Base-by-base conservation (phyloP, 2,797 vertebrate species). In the Synanceia verrucosa region DNA sequence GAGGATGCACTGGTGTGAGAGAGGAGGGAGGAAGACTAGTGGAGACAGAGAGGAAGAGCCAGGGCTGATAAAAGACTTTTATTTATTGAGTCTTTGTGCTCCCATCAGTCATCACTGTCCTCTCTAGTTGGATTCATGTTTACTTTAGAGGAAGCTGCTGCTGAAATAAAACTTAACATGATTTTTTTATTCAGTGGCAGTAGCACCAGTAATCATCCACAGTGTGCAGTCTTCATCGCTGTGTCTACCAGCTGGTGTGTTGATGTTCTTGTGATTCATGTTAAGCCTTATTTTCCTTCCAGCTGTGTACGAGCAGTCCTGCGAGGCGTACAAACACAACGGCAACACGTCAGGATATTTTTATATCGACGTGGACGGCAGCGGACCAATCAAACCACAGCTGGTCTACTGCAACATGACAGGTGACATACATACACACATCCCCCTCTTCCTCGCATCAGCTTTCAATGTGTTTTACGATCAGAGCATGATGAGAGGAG, bases 321-420 rank as follows among this genome's bases (percentile, higher is more conserved):
- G 94, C 13, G 94, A 95, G 75, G 93, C 92, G 2, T 93, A 94
- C 86, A 91, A 92, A 77, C 93, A 94, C 61, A 86, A 70, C 51
- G 93, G 92, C 61, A 90, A 91, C 67, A 70, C 88, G 9, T 94
- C 94, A 0, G 94, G 93, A 24, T 87, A 84, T 55, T 94, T 92
- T 65, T 82, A 92, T 47, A 89, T 94, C 37, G 94, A 95, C 50
- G 90, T 93, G 14, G 94, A 95, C 6, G 93, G 94, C 77, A 95
- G 93, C 8, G 94, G 94, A n/a, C 91, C 92, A 7, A 91, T 95
- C 77, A 80, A 51, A 39, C 89, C 92, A 0, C 89, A 93, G 50
- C 78, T 89, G 21, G 92, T 94, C n/a, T 94, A 91, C 84, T 94
- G 94, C 82, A 94, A 95, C 88, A 93, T 95, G 88, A 94, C 92